phyloP scores from a whole-genome alignment of 1,140 invertebrate species.

The Druon quercuslanigerum region DNA sequence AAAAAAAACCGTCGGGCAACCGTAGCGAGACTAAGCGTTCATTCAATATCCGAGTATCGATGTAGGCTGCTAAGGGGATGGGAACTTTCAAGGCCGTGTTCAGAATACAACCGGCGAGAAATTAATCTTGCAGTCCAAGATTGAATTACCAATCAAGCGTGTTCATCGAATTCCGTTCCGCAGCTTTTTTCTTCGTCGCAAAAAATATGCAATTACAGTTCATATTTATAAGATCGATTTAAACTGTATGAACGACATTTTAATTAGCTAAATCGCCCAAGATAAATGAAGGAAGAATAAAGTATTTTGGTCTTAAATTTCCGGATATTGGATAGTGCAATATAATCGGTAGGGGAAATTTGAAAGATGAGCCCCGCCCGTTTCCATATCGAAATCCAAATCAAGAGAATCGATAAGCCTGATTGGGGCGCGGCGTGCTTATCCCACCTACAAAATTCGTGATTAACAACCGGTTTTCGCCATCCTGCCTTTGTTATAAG shows the following conservation, averaged over 20 bases:
- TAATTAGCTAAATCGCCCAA: not conserved
- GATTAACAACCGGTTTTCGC: constrained; percentile 22
- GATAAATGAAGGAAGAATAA: not conserved
- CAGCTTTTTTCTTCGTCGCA: not conserved
- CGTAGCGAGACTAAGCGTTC: constrained; percentile 32
- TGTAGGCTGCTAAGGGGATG: constrained; percentile 24
- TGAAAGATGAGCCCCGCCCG: constrained; percentile 22
- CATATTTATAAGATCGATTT: not conserved
- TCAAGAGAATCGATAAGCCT: not conserved
- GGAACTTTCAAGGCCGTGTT: constrained; percentile 17
- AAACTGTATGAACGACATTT: not conserved
- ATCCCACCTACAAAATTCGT: constrained; percentile 16
- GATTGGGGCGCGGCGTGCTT: constrained; percentile 12
- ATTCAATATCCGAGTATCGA: constrained; percentile 38
- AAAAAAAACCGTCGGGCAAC: constrained; percentile 17
- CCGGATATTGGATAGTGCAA: too few species aligned
- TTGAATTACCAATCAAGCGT: constrained; percentile 26
- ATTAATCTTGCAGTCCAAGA: constrained; percentile 17
- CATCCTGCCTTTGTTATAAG: not conserved
- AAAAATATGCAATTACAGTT: not conserved
- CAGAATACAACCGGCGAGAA: constrained; percentile 21
- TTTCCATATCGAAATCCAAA: not conserved
- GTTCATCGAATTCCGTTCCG: not conserved
- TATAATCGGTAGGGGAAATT: constrained; percentile 15
- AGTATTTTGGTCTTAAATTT: too few species aligned